These are phyloP conservation scores for Tachystola acroxantha DNA, from an alignment of 2,888 invertebrate species.

Conservation along the genomic window DNA sequence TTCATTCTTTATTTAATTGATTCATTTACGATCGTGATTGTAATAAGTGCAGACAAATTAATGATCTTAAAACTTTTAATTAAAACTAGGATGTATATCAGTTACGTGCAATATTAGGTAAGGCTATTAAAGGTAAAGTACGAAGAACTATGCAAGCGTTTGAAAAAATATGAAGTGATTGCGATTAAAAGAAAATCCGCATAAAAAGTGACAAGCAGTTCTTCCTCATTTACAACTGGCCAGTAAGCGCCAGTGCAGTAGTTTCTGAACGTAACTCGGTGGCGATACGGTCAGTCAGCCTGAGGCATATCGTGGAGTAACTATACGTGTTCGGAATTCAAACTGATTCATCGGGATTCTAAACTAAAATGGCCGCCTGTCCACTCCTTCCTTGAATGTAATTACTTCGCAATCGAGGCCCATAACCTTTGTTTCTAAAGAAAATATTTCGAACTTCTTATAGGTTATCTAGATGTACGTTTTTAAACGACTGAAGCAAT, in stretches of 20 bases:
- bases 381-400: conserved; percentile 20
- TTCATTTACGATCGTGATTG: conserved; percentile 8
- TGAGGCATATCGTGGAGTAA: conserved; percentile 21
- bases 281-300: conserved; percentile 28
- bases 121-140: no score
- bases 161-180: no score
- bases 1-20: conserved; percentile 5
- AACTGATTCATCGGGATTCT: conserved; percentile 59
- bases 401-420: conserved; percentile 18
- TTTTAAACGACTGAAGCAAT: no score
- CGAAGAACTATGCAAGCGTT: no score
- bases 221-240: no score
- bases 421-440: neutral
- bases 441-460: no score
- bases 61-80: conserved; percentile 5
- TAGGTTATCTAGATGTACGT: no score
- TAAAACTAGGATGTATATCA: conserved; percentile 5
- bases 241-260: neutral
- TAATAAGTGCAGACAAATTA: conserved; percentile 4
- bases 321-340: conserved; percentile 62
- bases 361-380: conserved; percentile 49
- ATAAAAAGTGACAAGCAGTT: no score
- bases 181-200: no score
- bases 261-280: conserved; percentile 26
- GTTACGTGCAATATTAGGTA: no score